A percentile compares a stretch with the other conserved stretches of the same genome.
These are phyloP conservation scores for Eilema caniola DNA, from an alignment of 2,888 invertebrate genomes.

Conservation along the genomic window DNA sequence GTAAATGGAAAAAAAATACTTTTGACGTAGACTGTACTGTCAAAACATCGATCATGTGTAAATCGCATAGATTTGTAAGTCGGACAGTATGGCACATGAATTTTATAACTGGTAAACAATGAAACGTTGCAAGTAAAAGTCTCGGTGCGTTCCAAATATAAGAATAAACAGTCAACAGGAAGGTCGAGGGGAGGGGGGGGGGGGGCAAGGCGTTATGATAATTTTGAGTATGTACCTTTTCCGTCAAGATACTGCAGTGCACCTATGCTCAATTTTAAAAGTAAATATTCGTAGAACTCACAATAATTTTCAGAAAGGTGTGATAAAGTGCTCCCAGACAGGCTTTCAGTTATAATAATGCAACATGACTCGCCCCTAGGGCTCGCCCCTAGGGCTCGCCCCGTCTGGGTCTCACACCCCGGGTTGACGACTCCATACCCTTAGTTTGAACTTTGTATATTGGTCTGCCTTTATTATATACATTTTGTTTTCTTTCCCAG, in stretches of 20 bases:
- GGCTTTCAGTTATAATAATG: conserved; percentile 24
- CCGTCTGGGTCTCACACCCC: conserved; percentile 28
- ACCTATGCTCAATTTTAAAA: background rate
- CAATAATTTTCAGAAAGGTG: background rate
- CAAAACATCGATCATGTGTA: too few relatives aligned
- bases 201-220: too few relatives aligned
- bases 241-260: too few relatives aligned
- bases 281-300: background rate
- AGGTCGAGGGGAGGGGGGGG: too few relatives aligned
- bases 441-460: conserved; percentile 20
- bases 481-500: background rate
- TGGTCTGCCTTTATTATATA: background rate
- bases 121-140: too few relatives aligned
- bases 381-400: conserved; percentile 31
- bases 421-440: conserved; percentile 42
- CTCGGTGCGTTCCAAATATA: too few relatives aligned
- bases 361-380: conserved; percentile 28
- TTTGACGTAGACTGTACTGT: background rate
- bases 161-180: too few relatives aligned
- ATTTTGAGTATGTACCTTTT: too few relatives aligned
- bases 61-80: too few relatives aligned
- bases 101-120: too few relatives aligned
- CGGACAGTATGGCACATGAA: too few relatives aligned
- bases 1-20: background rate
- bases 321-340: conserved; percentile 9